phyloP scores from a whole-genome alignment of 2,797 vertebrate species.

The Sebastes matsubarae region DNA sequence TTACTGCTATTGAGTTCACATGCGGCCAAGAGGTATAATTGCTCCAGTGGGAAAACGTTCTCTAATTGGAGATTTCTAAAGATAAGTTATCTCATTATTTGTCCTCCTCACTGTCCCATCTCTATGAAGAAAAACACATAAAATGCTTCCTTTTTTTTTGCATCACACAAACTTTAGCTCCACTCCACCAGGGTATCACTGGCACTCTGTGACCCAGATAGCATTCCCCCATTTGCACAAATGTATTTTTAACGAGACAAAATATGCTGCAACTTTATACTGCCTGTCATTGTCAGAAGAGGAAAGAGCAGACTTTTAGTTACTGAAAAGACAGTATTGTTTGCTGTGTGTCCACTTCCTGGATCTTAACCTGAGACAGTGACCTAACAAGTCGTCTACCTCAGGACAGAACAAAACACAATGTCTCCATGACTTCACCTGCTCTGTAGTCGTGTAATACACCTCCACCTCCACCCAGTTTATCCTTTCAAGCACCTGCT shows the following conservation, averaged over 20 bases:
- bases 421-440: slow-evolving; percentile 3
- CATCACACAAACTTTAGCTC: slow-evolving; percentile 13
- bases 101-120: not conserved
- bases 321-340: slow-evolving; percentile 13
- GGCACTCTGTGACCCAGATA: slow-evolving; percentile 61
- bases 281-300: slow-evolving; percentile 25
- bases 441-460: not conserved
- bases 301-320: slow-evolving; percentile 11
- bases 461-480: not conserved
- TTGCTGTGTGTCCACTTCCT: not conserved
- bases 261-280: slow-evolving; percentile 29
- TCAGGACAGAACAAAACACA: slow-evolving; percentile 6
- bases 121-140: not conserved
- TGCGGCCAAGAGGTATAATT: slow-evolving; percentile 19
- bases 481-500: not conserved
- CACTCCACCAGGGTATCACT: slow-evolving; percentile 4
- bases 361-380: slow-evolving; percentile 35
- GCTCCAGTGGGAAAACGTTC: slow-evolving; percentile 5
- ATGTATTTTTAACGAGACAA: slow-evolving; percentile 57
- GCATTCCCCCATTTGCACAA: slow-evolving; percentile 41
- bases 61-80: slow-evolving; percentile 36
- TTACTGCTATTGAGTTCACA: slow-evolving; percentile 10
- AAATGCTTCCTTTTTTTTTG: not conserved
- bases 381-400: slow-evolving; percentile 5
- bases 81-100: slow-evolving; percentile 40